Base-by-base conservation (phyloP, 1,140 invertebrate genomes). In the Drosophila sproati region DNA sequence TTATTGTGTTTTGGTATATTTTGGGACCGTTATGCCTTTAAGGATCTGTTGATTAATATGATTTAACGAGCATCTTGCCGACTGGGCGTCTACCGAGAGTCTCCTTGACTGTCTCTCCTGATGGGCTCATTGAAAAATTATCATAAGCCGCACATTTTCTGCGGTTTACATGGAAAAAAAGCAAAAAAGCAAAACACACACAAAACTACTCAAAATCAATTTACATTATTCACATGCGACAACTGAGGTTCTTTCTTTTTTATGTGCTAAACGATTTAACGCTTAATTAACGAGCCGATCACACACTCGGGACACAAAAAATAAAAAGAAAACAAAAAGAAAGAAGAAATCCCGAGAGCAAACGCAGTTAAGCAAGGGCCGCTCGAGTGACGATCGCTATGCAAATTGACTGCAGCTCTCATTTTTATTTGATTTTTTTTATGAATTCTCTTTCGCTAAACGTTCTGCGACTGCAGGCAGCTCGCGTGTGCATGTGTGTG, bases 121-220 rank as follows among this genome's bases (percentile, higher is more conserved):
- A 48, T 48, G 43, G 50, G 41, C 64, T 61, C 35, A 56, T 47
- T 39, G 45, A 43, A 32, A 75, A 78, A 86, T 87, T 87, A 83
- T 48, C 83, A 87, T 88, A 87, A 87, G 67, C 82, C 83, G 67
- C 54, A 79, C 77, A 85, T 85, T 83, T 80, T 70, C 62, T 85
- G 81, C 73, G 80, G 81, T 73, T 82, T 73, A 69, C 63, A 62
- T 57, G 20, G 20, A 61, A 4, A 45, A 8, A 34, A 47, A 66
- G 39, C 48, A 31, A 4, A n/a, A 62, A 41, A 43, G 45, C 48
- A 54, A 74, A 32, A 57, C 73, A 55, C 61, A 74, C 20, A 60
- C 34, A 69, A 82, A 86, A 82, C 64, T 69, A 82, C 83, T 88
- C 73, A 72, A 87, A 88, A 80, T 83, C 73, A 88, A 88, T 82